Conservation (phyloP, 23 tunicate genomes). For the Clavelina lepadiformis region DNA sequence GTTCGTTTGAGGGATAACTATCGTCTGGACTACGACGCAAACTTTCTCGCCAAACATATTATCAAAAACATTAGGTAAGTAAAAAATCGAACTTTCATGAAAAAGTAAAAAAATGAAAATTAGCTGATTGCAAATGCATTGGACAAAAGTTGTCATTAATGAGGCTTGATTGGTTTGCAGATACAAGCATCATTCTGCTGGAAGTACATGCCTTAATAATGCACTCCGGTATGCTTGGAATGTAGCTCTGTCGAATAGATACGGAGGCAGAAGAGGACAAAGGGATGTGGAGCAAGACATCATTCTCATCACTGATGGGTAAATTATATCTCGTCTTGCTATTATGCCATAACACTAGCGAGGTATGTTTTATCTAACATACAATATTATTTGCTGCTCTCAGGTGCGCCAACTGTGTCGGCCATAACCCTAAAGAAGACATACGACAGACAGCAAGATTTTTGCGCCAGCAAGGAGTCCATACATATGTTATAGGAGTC, state of each 20-base stretch:
- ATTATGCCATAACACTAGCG: not conserved
- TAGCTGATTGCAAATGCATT: no score
- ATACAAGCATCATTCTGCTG: slow-evolving; percentile 7
- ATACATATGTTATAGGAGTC: slow-evolving; percentile 71
- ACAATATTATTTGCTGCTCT: not conserved
- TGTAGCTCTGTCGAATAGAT: not conserved
- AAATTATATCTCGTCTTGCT: not conserved
- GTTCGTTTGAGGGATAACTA: not conserved
- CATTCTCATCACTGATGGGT: slow-evolving; percentile 77
- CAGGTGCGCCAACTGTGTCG: slow-evolving; percentile 60
- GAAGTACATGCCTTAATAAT: slow-evolving; percentile 34
- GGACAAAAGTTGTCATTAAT: no score
- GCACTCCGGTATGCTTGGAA: slow-evolving; percentile 29
- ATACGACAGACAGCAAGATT: slow-evolving; percentile 18
- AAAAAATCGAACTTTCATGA: not conserved
- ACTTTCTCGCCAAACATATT: not conserved
- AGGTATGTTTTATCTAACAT: not conserved
- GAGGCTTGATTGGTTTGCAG: slow-evolving; percentile 7
- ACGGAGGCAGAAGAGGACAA: slow-evolving; percentile 35
- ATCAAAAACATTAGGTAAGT: slow-evolving; percentile 5
- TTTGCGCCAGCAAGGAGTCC: slow-evolving; percentile 25
- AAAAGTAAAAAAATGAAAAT: no score
- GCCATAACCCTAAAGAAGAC: not conserved
- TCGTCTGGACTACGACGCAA: not conserved
- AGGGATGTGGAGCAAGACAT: slow-evolving; percentile 52